Evolutionary conservation across 2,113 vertebrate genomes (phyloP).

Genomic region (Capreolus pygargus): DNA sequence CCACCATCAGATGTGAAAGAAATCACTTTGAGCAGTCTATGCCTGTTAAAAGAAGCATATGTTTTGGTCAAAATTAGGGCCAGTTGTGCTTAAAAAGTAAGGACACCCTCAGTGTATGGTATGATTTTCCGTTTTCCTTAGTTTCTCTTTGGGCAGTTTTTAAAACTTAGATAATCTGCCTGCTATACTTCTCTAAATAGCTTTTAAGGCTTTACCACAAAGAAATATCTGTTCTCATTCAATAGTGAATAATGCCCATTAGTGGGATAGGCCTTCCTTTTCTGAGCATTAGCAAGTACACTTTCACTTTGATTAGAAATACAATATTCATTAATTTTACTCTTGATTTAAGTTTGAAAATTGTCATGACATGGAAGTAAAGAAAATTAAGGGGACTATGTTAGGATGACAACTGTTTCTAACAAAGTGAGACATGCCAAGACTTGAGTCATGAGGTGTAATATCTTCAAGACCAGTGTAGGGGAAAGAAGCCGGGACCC

Average conservation of each 20-base stretch:
- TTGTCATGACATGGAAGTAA: neutral
- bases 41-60: neutral
- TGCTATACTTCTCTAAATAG: neutral
- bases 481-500: neutral
- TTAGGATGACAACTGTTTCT: neutral
- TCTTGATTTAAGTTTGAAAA: neutral
- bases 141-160: neutral
- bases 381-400: neutral
- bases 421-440: neutral
- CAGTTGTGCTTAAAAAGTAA: neutral
- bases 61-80: neutral
- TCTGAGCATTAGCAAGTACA: neutral
- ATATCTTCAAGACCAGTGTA: neutral
- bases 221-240: neutral
- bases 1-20: neutral
- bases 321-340: neutral
- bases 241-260: neutral
- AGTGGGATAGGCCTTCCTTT: neutral
- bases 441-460: neutral
- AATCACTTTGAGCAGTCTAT: neutral
- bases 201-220: neutral
- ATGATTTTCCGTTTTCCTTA: neutral
- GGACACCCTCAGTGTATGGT: neutral
- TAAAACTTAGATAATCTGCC: neutral
- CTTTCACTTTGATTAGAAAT: slow-evolving; percentile 12